phyloP scores from a whole-genome alignment of 2,113 vertebrate genomes.

The Epinephelus cyanopodus region DNA sequence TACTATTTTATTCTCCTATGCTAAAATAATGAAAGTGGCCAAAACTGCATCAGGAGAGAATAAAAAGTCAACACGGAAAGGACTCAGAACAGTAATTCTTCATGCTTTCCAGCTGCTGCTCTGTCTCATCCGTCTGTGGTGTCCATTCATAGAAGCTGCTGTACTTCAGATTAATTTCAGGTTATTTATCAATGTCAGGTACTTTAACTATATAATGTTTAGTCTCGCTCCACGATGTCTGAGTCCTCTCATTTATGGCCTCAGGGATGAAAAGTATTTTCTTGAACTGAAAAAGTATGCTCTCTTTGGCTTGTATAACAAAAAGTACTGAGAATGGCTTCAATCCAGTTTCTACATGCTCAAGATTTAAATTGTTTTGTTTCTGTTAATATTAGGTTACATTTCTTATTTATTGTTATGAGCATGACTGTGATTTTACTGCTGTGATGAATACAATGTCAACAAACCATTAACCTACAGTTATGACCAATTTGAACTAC shows the following conservation, averaged over 20 bases:
- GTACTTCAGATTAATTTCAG: neutral
- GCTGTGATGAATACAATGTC: too few relatives aligned
- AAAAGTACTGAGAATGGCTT: too few relatives aligned
- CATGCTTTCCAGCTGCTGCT: constrained; percentile 75
- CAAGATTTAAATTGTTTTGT: too few relatives aligned
- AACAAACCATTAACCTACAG: too few relatives aligned
- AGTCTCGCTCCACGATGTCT: constrained; percentile 48
- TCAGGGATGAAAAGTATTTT: constrained; percentile 65
- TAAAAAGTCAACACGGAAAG: constrained; percentile 62
- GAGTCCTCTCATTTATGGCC: constrained; percentile 72
- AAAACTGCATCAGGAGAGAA: constrained; percentile 58
- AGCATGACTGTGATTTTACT: too few relatives aligned
- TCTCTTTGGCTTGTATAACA: neutral
- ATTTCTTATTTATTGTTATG: too few relatives aligned
- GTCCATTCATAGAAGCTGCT: constrained; percentile 59
- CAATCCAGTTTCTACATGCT: neutral
- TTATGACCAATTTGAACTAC: too few relatives aligned
- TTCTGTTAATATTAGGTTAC: too few relatives aligned
- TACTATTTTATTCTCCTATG: constrained; percentile 62
- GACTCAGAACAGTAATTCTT: constrained; percentile 71
- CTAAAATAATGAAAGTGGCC: constrained; percentile 68
- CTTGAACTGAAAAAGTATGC: constrained; percentile 17
- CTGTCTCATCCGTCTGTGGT: constrained; percentile 68
- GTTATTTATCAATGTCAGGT: constrained; percentile 21
- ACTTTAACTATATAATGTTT: constrained; percentile 58